Base-by-base conservation (phyloP, 2,888 invertebrate species). In the Xylophagus ater region DNA sequence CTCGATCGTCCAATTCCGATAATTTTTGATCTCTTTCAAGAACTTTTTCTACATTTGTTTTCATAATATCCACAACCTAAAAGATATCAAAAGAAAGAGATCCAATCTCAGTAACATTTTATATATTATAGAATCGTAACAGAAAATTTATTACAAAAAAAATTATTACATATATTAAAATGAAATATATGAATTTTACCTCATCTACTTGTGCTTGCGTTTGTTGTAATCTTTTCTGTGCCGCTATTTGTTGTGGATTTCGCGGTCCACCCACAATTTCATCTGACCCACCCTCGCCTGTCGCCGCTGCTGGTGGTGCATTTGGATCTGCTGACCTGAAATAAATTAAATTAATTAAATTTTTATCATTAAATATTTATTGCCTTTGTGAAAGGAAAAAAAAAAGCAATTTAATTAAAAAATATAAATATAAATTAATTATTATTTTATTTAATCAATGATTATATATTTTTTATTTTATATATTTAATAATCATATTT, bases 41-140 rank as follows among this genome's bases (percentile, higher is more conserved):
- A 14, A 96, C 94, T 64, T 93, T 94, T 59, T 94, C 93, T 35
- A 94, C 93, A 65, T 94, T 96, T 39, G 85, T 78, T 66, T 86
- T 81, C 94, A 94, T 94, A 48, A 96, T 94, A 50, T 84, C 88
- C 44, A 89, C 88, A 47, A 89, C 89, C 76, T 82, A 56, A 45
- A 23, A 8, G 8, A 12, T 23, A n/a, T 15, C 17, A 12, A 8
- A 4, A 13, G 18, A 31, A 28, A 31, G 23, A 23, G 23, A 8
- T 23, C 6, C 23, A 23, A 23, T 8, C 6, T 23, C 9, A 23
- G 7, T 8, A 23, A 23, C 6, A 10, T 8, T 23, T 23, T 6
- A 23, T 8, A 23, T 8, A 23, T 28, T n/a, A 12, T n/a, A n/a
- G 14, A 10, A 14, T 17, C 5, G 8, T 17, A 31, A 31, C 14